These are phyloP conservation scores for Holothuria glaberrima DNA, from an alignment of 35 echinoderm and acorn worm genomes.

Conservation along the genomic window DNA sequence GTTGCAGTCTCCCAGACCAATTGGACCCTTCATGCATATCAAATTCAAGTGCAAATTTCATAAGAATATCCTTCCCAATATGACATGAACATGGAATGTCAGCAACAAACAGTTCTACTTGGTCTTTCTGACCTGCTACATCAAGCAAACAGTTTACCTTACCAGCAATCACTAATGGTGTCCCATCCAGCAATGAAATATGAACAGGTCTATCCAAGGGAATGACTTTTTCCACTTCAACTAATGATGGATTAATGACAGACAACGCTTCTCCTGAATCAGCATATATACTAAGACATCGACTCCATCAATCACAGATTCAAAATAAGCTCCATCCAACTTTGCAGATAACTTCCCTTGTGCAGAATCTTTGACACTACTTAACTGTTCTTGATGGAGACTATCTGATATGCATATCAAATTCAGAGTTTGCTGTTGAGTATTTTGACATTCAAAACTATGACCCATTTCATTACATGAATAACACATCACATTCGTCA, in stretches of 20 bases:
- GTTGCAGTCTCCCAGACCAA: neutral
- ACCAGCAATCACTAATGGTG: neutral
- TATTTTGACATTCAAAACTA: conserved; percentile 9
- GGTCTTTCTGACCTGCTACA: neutral
- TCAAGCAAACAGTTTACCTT: neutral
- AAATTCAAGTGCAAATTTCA: conserved; percentile 32
- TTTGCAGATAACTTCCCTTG: neutral
- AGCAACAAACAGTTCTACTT: conserved; percentile 17
- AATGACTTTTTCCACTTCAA: neutral
- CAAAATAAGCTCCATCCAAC: conserved; percentile 13
- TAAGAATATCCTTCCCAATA: neutral
- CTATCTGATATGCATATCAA: neutral
- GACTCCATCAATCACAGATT: neutral
- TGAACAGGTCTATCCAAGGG: conserved; percentile 10
- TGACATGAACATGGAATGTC: conserved; percentile 24
- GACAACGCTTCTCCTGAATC: neutral
- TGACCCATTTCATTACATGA: conserved; percentile 20
- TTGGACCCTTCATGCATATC: neutral
- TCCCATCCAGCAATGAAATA: conserved; percentile 24
- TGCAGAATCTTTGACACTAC: neutral
- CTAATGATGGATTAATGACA: neutral
- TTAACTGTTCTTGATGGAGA: neutral
- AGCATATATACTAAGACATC: neutral
- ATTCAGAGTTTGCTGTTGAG: neutral
- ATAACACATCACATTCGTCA: neutral